Conservation (phyloP, 2,113 vertebrate species). For the Sterrhoptilus dennistouni region DNA sequence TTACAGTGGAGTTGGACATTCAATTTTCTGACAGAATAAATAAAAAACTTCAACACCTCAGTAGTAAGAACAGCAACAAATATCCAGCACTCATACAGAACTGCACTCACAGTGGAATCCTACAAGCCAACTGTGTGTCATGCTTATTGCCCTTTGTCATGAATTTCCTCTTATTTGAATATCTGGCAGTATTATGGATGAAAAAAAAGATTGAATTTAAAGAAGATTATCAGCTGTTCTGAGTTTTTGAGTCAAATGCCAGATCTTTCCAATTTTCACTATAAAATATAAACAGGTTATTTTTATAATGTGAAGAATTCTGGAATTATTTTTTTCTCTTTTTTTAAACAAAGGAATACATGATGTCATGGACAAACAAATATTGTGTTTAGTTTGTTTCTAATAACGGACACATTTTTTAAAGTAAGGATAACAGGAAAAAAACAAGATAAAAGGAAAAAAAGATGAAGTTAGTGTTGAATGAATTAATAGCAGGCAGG, state of each 20-base stretch:
- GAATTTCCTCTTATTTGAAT: slow-evolving; percentile 17
- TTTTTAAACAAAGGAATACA: neutral
- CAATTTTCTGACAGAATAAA: neutral
- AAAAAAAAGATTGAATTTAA: neutral
- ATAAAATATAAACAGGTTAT: slow-evolving; percentile 12
- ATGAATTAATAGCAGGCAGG: slow-evolving; percentile 63
- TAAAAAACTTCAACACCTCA: neutral
- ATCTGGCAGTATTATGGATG: neutral
- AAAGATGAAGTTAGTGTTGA: slow-evolving; percentile 53
- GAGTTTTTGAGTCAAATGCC: slow-evolving; percentile 21
- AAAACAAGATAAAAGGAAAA: slow-evolving; percentile 61
- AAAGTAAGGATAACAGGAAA: slow-evolving; percentile 45
- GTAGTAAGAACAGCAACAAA: neutral
- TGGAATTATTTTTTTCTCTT: neutral
- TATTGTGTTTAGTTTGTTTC: slow-evolving; percentile 19
- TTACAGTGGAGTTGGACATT: neutral
- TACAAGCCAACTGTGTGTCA: neutral
- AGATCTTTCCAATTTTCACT: slow-evolving; percentile 32
- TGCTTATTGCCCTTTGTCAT: neutral
- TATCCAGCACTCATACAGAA: neutral
- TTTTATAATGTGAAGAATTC: slow-evolving; percentile 12
- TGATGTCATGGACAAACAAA: slow-evolving; percentile 32
- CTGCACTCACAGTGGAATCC: neutral
- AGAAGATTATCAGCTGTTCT: neutral
- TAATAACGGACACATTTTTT: neutral